Percentiles rank a stretch among this genome's conserved stretches.
Evolutionary conservation across 2,888 invertebrate genomes (phyloP).

Genomic region (Cristatella mucedo): DNA sequence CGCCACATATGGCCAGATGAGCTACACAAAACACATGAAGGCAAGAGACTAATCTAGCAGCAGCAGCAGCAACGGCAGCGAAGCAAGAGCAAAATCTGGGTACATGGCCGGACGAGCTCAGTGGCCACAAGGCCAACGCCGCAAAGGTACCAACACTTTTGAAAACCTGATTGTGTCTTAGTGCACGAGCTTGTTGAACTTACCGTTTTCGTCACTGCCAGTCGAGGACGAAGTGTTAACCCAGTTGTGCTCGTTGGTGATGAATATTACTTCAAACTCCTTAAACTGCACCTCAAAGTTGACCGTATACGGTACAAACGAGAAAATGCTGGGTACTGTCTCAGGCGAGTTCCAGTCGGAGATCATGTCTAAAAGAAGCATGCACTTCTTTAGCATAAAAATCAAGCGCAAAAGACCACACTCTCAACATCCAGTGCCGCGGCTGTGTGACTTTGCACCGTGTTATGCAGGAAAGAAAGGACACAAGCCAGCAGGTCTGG

Average conservation of each 20-base stretch:
- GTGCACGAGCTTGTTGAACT: no score
- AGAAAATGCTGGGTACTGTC: slow-evolving; percentile 63
- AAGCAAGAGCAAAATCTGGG: slow-evolving; percentile 2
- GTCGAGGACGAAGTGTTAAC: slow-evolving; percentile 89
- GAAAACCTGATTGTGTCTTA: no score
- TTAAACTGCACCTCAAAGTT: slow-evolving; percentile 74
- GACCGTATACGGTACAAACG: slow-evolving; percentile 93
- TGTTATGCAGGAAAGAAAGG: no score
- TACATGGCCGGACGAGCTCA: background rate
- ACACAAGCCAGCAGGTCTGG: no score
- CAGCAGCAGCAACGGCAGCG: background rate
- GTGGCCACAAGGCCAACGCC: no score
- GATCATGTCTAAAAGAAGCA: slow-evolving; percentile 56
- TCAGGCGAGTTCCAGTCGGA: slow-evolving; percentile 70
- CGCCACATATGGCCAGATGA: slow-evolving; percentile 81
- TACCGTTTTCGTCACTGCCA: slow-evolving; percentile 80
- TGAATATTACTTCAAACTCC: slow-evolving; percentile 80
- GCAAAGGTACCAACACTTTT: no score
- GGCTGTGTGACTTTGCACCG: no score
- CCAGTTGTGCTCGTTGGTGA: slow-evolving; percentile 95
- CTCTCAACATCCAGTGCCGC: no score
- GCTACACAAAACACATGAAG: slow-evolving; percentile 29
- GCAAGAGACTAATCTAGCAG: background rate
- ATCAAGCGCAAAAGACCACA: no score
- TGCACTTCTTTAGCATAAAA: no score